Evolutionary conservation across 1,140 invertebrate genomes (phyloP).

Genomic region (Leptinotarsa undecemlineata): DNA sequence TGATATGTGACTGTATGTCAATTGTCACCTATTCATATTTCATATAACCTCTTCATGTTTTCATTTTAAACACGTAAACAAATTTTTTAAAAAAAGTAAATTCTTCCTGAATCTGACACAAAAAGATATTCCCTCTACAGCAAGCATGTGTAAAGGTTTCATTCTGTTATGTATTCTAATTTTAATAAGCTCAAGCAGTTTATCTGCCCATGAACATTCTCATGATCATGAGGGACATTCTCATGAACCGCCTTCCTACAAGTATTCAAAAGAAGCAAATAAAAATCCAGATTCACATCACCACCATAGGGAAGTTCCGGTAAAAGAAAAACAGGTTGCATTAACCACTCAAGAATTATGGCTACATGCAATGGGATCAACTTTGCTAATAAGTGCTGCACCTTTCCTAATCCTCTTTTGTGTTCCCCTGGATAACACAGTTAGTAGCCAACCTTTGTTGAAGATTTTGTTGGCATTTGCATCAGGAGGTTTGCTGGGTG

Average conservation of each 20-base stretch:
- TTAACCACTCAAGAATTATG: slow-evolving; percentile 63
- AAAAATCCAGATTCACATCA: slow-evolving; percentile 50
- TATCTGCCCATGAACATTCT: not conserved
- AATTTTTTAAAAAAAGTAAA: too few species aligned
- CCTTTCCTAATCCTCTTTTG: slow-evolving; percentile 93
- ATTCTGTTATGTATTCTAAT: too few species aligned
- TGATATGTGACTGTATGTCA: too few species aligned
- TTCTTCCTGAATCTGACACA: too few species aligned
- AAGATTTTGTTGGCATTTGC: slow-evolving; percentile 93
- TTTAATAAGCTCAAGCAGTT: not conserved
- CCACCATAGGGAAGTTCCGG: slow-evolving; percentile 39
- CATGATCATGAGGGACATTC: slow-evolving; percentile 45
- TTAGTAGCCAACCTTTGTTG: slow-evolving; percentile 79
- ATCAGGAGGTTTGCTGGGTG: slow-evolving; percentile 91
- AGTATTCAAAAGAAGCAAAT: slow-evolving; percentile 77
- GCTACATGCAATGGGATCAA: slow-evolving; percentile 84
- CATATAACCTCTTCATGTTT: too few species aligned
- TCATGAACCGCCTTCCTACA: slow-evolving; percentile 69
- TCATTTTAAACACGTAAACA: too few species aligned
- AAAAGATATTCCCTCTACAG: too few species aligned
- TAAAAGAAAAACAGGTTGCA: slow-evolving; percentile 20
- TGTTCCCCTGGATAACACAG: slow-evolving; percentile 88
- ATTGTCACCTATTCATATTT: too few species aligned
- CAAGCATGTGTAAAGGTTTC: too few species aligned
- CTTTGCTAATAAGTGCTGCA: slow-evolving; percentile 89